Conservation (phyloP, 2,797 vertebrate genomes). For the Chelmon rostratus region DNA sequence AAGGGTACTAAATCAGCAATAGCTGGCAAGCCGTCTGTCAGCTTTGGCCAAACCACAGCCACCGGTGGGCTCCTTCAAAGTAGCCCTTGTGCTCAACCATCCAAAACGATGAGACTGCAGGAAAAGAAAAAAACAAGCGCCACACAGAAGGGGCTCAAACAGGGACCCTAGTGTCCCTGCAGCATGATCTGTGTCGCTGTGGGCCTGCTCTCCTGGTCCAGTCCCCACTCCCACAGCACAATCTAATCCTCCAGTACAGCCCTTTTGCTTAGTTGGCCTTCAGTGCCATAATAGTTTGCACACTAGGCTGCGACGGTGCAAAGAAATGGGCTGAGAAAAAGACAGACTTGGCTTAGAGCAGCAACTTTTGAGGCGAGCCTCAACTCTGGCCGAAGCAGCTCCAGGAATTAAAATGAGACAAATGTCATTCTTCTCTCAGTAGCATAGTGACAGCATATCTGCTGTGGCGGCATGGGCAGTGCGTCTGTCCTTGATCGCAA, state of each 20-base stretch:
- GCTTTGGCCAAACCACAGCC: conserved; percentile 79
- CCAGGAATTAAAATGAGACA: conserved; percentile 71
- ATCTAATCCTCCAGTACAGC: conserved; percentile 68
- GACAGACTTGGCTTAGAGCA: conserved; percentile 59
- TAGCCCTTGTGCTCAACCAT: conserved; percentile 83
- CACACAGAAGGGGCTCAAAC: conserved; percentile 74
- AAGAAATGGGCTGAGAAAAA: conserved; percentile 48
- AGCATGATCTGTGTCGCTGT: conserved; percentile 68
- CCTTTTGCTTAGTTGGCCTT: conserved; percentile 64
- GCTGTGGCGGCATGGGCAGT: conserved; percentile 40
- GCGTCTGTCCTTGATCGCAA: conserved; percentile 54
- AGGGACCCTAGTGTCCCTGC: conserved; percentile 81
- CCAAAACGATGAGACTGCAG: conserved; percentile 76
- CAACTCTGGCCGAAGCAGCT: conserved; percentile 50
- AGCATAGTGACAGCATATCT: conserved; percentile 45
- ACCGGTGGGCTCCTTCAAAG: conserved; percentile 83
- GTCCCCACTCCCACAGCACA: conserved; percentile 66
- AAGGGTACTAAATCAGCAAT: conserved; percentile 72
- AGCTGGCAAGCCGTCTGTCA: conserved; percentile 73
- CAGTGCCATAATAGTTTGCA: conserved; percentile 63
- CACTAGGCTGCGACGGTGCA: conserved; percentile 47
- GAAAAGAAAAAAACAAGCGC: conserved; percentile 44
- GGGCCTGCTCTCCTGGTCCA: conserved; percentile 58
- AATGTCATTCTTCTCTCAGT: conserved; percentile 68
- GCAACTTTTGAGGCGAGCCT: conserved; percentile 65